Base-by-base conservation (phyloP, 2,888 invertebrate genomes). In the Tipula lateralis region DNA sequence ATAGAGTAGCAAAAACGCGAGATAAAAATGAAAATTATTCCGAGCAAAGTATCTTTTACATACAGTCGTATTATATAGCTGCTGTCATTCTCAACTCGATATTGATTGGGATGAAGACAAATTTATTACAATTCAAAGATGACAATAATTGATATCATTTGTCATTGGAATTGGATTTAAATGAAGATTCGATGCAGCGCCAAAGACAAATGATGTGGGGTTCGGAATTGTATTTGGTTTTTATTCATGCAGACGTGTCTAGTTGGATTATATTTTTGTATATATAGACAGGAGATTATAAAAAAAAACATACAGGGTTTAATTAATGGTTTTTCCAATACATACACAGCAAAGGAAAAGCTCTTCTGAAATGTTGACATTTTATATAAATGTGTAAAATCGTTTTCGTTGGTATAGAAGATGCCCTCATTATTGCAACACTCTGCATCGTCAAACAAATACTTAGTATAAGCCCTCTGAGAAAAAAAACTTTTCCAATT, bases 121-220 rank as follows among this genome's bases (percentile, higher is more conserved):
- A 66, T 66, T 66, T 66, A 66, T 66, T 66, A 66, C 66, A 66
- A 66, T 66, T 66, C 66, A 66, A 66, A 66, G 66, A 66, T 66
- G 66, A 66, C 66, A 66, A 66, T 66, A 66, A 66, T 66, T 66
- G 66, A 66, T 66, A 66, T 66, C 66, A 66, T 66, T 66, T 66
- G 66, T 66, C 66, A 66, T 66, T 66, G 24, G 66, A 66, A 66
- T 66, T 66, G 66, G 66, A 66, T 66, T 66, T 66, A 66, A 66
- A 66, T 66, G 66, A 66, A 66, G 66, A 66, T 24, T 66, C 24
- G 66, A 19, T 24, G 66, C 66, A 66, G 66, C 39, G 13, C 66
- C 24, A 19, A 66, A 66, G 66, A 66, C 66, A 66, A 66, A 66
- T 24, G 66, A 66, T 12, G 24, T 66, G 24, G 66, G 24, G 66